phyloP scores from a whole-genome alignment of 2,797 vertebrate genomes.

The Malurus leucopterus region DNA sequence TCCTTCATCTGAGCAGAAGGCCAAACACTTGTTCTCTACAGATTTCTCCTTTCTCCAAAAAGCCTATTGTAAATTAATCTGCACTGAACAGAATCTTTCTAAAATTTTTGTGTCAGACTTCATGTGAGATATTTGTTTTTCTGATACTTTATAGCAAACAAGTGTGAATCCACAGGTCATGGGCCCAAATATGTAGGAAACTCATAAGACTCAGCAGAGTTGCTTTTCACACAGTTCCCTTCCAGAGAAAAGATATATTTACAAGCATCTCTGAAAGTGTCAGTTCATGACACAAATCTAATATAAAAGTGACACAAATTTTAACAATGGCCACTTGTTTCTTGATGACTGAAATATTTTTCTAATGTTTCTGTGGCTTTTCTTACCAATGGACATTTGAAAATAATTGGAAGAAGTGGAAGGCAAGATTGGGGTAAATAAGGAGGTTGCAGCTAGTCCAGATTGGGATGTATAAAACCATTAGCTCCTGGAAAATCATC shows the following conservation, averaged over 20 bases:
- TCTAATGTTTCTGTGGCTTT: background rate
- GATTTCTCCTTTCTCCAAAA: background rate
- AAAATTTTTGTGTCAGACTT: background rate
- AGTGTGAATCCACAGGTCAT: background rate
- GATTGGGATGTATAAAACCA: background rate
- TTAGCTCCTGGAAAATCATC: background rate
- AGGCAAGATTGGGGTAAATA: background rate
- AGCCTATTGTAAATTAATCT: background rate
- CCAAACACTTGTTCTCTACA: background rate
- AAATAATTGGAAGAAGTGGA: background rate
- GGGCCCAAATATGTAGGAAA: background rate
- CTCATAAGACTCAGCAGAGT: background rate
- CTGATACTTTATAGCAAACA: background rate
- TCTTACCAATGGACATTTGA: background rate
- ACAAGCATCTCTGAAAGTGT: background rate
- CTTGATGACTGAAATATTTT: background rate
- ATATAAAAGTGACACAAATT: background rate
- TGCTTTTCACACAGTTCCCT: background rate
- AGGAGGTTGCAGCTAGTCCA: background rate
- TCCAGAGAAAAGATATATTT: background rate
- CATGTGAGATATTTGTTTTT: background rate
- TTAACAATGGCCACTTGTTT: rapidly evolving
- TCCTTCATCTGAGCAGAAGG: conserved; percentile 60
- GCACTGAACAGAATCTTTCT: background rate
- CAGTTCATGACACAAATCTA: background rate